phyloP scores from a whole-genome alignment of 2,888 invertebrate species.

The Drosophila macrospina region DNA sequence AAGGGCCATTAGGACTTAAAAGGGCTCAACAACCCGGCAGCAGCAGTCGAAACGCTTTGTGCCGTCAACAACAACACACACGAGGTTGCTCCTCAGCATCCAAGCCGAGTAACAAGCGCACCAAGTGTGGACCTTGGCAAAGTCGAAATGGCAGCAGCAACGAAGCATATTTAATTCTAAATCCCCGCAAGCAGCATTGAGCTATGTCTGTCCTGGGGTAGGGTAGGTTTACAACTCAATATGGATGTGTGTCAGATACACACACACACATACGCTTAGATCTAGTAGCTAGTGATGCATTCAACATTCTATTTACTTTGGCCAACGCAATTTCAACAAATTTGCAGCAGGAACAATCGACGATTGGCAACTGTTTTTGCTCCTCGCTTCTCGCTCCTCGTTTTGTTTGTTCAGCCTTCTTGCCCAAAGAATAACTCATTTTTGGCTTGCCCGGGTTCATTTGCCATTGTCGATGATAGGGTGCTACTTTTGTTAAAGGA shows the following conservation, averaged over 20 bases:
- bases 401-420: constrained; percentile 78
- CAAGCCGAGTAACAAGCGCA: constrained; percentile 21
- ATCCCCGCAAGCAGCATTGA: constrained; percentile 78
- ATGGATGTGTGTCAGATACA: constrained; percentile 67
- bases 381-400: too few relatives aligned
- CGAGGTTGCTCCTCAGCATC: too few relatives aligned
- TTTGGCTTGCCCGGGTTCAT: constrained; percentile 46
- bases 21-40: constrained; percentile 83
- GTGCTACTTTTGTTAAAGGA: constrained; percentile 65
- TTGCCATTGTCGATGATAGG: constrained; percentile 44
- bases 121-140: constrained; percentile 65
- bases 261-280: constrained; percentile 10
- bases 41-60: constrained; percentile 58
- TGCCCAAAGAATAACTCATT: constrained; percentile 62
- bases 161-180: constrained; percentile 82
- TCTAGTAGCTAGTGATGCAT: constrained; percentile 29
- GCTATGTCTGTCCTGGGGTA: constrained; percentile 61
- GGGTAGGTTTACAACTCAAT: constrained; percentile 62
- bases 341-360: constrained; percentile 42
- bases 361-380: constrained; percentile 71
- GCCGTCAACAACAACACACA: constrained; percentile 41
- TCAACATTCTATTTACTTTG: constrained; percentile 70
- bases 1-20: constrained; percentile 85
- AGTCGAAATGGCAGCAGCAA: constrained; percentile 81
- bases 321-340: constrained; percentile 72